phyloP scores from a whole-genome alignment of 2,888 invertebrate genomes.

The Escarpia spicata region DNA sequence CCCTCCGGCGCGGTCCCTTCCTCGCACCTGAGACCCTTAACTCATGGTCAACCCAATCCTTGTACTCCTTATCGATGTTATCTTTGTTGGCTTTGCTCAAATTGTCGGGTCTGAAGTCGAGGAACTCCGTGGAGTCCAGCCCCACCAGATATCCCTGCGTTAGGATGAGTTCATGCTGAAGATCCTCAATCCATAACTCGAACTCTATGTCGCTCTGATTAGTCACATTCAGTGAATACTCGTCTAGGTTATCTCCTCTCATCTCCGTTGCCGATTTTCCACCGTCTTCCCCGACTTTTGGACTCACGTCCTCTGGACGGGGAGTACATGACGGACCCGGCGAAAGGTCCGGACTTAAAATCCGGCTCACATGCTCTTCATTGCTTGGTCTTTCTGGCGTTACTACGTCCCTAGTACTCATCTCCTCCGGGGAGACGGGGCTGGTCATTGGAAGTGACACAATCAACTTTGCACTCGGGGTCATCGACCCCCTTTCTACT shows the following conservation, averaged over 20 bases:
- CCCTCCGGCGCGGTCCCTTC: constrained; percentile 13
- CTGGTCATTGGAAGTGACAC: neutral
- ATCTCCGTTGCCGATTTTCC: neutral
- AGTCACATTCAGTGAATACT: too few relatives aligned
- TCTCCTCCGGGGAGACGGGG: neutral
- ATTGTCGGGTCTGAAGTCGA: neutral
- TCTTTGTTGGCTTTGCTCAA: neutral
- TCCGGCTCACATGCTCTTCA: neutral
- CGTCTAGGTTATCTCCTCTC: too few relatives aligned
- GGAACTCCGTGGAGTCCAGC: constrained; percentile 17
- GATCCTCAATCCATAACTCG: too few relatives aligned
- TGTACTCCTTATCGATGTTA: neutral
- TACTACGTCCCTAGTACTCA: neutral
- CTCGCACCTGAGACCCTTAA: neutral
- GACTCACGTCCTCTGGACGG: constrained; percentile 10
- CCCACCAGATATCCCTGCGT: neutral
- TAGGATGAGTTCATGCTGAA: neutral
- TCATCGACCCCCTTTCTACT: neutral
- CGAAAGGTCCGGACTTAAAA: neutral
- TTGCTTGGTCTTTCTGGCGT: neutral
- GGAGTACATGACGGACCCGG: neutral
- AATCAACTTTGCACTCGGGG: neutral
- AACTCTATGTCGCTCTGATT: too few relatives aligned
- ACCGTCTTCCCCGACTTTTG: neutral
- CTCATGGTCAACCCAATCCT: neutral